Evolutionary conservation across 2,888 invertebrate species (phyloP).

Genomic region (Drosophila parthenogenetica): DNA sequence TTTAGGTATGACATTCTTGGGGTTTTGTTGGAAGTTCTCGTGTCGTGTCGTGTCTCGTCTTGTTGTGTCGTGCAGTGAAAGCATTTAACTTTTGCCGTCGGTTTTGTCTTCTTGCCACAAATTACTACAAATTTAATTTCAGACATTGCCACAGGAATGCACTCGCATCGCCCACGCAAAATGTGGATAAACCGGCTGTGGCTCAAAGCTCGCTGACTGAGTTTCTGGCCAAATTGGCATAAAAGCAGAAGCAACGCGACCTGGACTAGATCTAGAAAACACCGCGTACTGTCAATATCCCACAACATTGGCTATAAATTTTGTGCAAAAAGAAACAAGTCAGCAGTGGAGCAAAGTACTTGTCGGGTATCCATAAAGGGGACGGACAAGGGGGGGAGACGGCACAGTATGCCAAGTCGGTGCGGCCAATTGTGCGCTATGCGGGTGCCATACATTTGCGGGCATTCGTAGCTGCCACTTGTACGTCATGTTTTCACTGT

Average conservation of each 20-base stretch:
- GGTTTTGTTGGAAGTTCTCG: neutral
- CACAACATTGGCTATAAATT: slow-evolving; percentile 79
- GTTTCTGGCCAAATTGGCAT: slow-evolving; percentile 51
- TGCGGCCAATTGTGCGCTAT: slow-evolving; percentile 56
- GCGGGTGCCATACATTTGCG: slow-evolving; percentile 60
- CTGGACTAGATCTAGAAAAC: slow-evolving; percentile 63
- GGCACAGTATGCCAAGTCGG: neutral
- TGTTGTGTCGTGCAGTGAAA: slow-evolving; percentile 9
- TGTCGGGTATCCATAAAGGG: neutral
- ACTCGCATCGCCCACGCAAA: slow-evolving; percentile 51
- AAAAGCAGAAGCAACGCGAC: slow-evolving; percentile 73
- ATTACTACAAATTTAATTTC: slow-evolving; percentile 72
- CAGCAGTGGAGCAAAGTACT: slow-evolving; percentile 44
- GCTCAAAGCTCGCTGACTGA: slow-evolving; percentile 5
- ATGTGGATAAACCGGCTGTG: slow-evolving; percentile 42
- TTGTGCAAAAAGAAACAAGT: slow-evolving; percentile 64
- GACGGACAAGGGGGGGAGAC: neutral
- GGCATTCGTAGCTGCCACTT: slow-evolving; percentile 49
- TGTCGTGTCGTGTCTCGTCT: too few relatives aligned
- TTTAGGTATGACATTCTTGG: slow-evolving; percentile 7
- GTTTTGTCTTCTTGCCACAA: slow-evolving; percentile 58
- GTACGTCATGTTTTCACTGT: slow-evolving; percentile 69
- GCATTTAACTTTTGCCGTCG: slow-evolving; percentile 16
- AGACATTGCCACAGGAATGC: slow-evolving; percentile 76
- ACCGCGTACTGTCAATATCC: slow-evolving; percentile 69